Conservation (phyloP, 37 sponge, comb jelly and placozoan species). For the Dysidea cf. avara region DNA sequence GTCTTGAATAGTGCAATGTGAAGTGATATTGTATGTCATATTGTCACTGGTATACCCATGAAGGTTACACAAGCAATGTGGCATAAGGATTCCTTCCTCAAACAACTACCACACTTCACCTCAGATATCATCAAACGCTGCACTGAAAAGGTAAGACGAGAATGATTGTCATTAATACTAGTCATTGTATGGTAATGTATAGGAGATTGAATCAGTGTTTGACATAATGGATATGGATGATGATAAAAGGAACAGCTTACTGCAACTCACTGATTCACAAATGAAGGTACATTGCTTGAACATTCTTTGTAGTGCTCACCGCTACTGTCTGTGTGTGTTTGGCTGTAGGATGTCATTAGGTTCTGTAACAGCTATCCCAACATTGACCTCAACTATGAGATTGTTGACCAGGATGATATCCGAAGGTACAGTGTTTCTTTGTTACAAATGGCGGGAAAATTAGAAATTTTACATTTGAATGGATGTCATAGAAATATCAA, state of each 20-base stretch:
- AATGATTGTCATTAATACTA: background rate
- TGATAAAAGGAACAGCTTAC: conserved; percentile 69
- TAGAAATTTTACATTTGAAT: background rate
- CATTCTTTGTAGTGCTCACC: no score
- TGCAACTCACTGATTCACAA: conserved; percentile 80
- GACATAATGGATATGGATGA: conserved; percentile 99
- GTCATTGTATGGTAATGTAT: conserved; percentile 6
- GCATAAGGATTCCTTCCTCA: conserved; percentile 96
- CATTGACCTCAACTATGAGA: conserved; percentile 85
- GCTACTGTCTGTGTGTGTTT: background rate
- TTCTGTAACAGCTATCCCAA: conserved; percentile 99
- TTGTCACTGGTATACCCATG: conserved; percentile 61
- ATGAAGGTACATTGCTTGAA: conserved; percentile 66
- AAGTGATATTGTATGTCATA: background rate
- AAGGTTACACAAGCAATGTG: conserved; percentile 96
- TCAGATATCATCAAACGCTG: conserved; percentile 90
- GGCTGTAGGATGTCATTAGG: conserved; percentile 78
- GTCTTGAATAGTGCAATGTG: background rate
- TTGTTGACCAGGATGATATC: conserved; percentile 73
- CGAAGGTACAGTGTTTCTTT: conserved; percentile 35
- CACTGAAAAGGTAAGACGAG: conserved; percentile 54
- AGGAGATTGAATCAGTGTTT: conserved; percentile 92
- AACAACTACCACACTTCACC: conserved; percentile 99
- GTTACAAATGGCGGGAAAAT: background rate
- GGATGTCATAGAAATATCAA: background rate